These are phyloP conservation scores for Atherinosoma microstoma DNA, from an alignment of 2,797 vertebrate species.

Conservation along the genomic window DNA sequence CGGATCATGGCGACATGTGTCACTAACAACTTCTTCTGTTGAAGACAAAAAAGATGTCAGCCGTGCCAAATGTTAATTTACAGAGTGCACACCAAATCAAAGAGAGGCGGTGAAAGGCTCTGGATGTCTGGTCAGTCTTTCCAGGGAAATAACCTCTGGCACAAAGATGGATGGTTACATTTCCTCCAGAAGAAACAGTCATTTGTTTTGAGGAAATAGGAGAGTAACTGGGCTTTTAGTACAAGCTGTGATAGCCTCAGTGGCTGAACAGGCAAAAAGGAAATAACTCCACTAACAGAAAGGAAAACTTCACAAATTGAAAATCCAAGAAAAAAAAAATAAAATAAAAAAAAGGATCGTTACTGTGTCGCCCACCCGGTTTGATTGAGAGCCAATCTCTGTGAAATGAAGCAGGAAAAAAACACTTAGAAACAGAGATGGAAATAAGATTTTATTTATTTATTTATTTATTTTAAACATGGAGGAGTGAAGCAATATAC, in stretches of 20 bases:
- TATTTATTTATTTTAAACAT: no score
- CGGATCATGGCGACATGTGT: conserved; percentile 1
- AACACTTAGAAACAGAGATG: conserved; percentile 8
- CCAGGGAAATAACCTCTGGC: conserved; percentile 69
- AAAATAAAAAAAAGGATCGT: conserved; percentile 6
- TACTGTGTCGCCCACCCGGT: conserved; percentile 32
- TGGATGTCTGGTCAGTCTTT: conserved; percentile 42
- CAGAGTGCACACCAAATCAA: conserved; percentile 21
- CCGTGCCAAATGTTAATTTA: conserved; percentile 8
- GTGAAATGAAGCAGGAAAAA: conserved; percentile 27
- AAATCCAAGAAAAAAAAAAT: conserved; percentile 23
- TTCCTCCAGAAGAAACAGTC: conserved; percentile 63
- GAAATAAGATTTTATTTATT: no score
- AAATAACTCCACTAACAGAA: conserved; percentile 49
- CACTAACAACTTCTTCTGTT: conserved; percentile 6
- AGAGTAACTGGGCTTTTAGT: conserved; percentile 56
- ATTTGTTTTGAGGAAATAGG: conserved; percentile 60
- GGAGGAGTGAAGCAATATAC: conserved; percentile 2
- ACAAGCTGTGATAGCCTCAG: conserved; percentile 45
- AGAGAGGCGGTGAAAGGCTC: conserved; percentile 19
- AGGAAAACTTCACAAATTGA: conserved; percentile 62
- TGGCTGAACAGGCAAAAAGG: conserved; percentile 36
- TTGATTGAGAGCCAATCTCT: conserved; percentile 53
- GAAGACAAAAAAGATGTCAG: conserved; percentile 34
- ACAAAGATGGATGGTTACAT: conserved; percentile 74